phyloP scores from a whole-genome alignment of 2,113 vertebrate genomes.

The Saguinus imperator region DNA sequence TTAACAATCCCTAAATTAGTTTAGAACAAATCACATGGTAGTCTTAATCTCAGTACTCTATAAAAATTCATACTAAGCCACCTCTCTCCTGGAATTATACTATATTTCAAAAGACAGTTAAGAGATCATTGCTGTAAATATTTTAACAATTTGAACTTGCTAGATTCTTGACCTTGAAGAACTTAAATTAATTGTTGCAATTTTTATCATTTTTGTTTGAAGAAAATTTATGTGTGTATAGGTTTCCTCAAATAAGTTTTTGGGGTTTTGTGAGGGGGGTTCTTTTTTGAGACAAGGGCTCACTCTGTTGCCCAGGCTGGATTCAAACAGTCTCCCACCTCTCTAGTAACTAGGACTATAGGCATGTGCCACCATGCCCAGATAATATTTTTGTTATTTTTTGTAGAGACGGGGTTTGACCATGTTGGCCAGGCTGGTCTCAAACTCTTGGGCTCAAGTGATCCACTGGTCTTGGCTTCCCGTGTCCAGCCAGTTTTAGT shows the following conservation, averaged over 20 bases:
- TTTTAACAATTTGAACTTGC: background rate
- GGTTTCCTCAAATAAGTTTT: background rate
- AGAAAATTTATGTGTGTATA: background rate
- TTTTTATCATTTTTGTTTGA: conserved; percentile 25
- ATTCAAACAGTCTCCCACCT: too few species aligned
- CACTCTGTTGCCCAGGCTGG: too few species aligned
- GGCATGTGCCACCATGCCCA: too few species aligned
- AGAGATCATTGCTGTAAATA: background rate
- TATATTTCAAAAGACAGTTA: conserved; percentile 26
- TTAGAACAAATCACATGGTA: conserved; percentile 38
- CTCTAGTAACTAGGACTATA: too few species aligned
- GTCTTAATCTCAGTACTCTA: conserved; percentile 32
- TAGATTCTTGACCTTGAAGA: background rate
- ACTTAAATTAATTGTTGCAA: background rate
- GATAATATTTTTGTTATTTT: too few species aligned
- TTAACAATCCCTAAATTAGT: conserved; percentile 32
- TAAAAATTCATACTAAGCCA: background rate
- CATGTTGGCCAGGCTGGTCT: too few species aligned
- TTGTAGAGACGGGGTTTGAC: too few species aligned
- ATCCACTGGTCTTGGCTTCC: too few species aligned
- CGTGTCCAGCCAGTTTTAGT: too few species aligned
- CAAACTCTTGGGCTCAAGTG: too few species aligned
- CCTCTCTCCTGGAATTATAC: background rate
- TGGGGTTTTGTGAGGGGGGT: too few species aligned
- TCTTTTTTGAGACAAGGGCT: too few species aligned